phyloP scores from a whole-genome alignment of 2,797 vertebrate genomes.

The Etheostoma nigrum region DNA sequence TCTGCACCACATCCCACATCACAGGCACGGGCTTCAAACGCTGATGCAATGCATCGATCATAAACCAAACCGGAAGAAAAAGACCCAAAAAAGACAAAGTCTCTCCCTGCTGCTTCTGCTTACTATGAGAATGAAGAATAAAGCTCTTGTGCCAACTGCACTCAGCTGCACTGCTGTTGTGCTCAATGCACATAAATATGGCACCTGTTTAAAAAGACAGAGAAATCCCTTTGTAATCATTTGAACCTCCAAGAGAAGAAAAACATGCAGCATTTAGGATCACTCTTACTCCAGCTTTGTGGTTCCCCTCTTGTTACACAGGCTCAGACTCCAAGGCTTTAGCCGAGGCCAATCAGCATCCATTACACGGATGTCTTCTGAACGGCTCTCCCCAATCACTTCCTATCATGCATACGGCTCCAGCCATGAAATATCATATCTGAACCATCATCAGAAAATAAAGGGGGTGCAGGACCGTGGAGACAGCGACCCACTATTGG shows the following conservation, averaged over 20 bases:
- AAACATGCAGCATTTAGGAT: slow-evolving; percentile 63
- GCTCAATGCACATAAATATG: slow-evolving; percentile 66
- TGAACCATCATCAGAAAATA: slow-evolving; percentile 80
- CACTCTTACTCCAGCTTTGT: slow-evolving; percentile 50
- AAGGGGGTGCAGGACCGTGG: slow-evolving; percentile 63
- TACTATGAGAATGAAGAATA: slow-evolving; percentile 59
- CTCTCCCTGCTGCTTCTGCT: slow-evolving; percentile 77
- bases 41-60: slow-evolving; percentile 74
- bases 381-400: slow-evolving; percentile 79
- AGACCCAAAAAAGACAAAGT: slow-evolving; percentile 37
- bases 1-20: slow-evolving; percentile 71
- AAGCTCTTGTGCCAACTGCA: slow-evolving; percentile 54
- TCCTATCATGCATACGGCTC: slow-evolving; percentile 73
- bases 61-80: slow-evolving; percentile 56
- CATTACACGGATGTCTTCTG: slow-evolving; percentile 84
- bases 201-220: slow-evolving; percentile 76
- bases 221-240: slow-evolving; percentile 70
- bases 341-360: slow-evolving; percentile 82
- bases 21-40: slow-evolving; percentile 67
- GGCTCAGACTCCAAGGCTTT: slow-evolving; percentile 62
- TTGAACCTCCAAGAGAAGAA: slow-evolving; percentile 39
- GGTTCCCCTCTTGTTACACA: slow-evolving; percentile 61
- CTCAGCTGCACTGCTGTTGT: slow-evolving; percentile 59
- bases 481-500: slow-evolving; percentile 78
- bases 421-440: slow-evolving; percentile 86